Base-by-base conservation (phyloP, 1,140 invertebrate genomes). In the Psix sp. region DNA sequence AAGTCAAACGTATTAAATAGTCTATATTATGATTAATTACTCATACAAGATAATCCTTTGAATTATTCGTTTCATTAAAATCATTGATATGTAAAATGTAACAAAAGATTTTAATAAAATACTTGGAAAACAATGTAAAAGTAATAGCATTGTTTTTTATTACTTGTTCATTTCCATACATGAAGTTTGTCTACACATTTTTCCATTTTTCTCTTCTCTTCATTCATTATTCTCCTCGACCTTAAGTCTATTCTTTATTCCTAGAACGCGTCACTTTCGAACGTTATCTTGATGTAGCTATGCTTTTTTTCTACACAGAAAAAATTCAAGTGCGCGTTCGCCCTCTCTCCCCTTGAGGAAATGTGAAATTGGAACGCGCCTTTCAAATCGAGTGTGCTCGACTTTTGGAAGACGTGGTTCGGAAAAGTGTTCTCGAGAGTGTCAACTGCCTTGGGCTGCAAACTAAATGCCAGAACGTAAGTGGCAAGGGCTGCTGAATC, bases 331-430 rank as follows among this genome's bases (percentile, higher is more conserved):
- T 59, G 39, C 24, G 39, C 13, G 16, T 24, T 15, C 56, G 29
- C 11, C 15, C 56, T 57, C 38, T 70, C 46, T 26, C 17, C 52
- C 68, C 43, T 71, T 15, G 54, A 63, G 48, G 71, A 77, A 79
- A 80, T 73, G 57, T 52, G 70, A 75, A 83, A 77, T 74, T 78
- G 68, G 74, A 77, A 70, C 78, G 70, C 74, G 79, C 66, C 78
- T 77, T 77, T 80, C 76, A 74, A 45, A 71, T 60, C 52, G 52
- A 52, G 68, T 74, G 70, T 52, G 54, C 80, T 83, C 75, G 74
- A 59, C 59, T 80, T 79, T 81, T 74, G 73, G 72, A 56, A 68
- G 67, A 68, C 74, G 57, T 29, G 29, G 65, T 52, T 60, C 68
- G 65, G 26, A 76, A 73, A 67, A 77, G 79, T 68, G 59, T 62